phyloP scores from a whole-genome alignment of 2,797 vertebrate species.

The Steatocranus sp. region DNA sequence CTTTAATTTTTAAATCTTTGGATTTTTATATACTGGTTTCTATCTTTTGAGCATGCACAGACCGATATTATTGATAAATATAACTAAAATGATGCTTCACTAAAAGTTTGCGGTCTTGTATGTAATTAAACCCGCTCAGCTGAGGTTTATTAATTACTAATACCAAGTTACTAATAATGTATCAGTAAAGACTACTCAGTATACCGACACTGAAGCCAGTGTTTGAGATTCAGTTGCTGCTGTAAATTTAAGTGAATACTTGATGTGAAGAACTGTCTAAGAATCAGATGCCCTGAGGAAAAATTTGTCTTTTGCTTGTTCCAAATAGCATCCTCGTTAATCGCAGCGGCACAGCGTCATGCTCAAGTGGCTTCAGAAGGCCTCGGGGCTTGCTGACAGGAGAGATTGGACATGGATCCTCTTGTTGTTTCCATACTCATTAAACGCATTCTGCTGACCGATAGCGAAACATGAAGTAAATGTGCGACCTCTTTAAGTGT shows the following conservation, averaged over 20 bases:
- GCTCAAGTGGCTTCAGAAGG: conserved; percentile 13
- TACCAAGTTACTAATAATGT: background rate
- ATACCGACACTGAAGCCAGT: background rate
- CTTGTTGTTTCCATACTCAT: conserved; percentile 31
- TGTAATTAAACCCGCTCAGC: background rate
- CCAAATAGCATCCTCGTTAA: background rate
- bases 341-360: background rate
- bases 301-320: background rate
- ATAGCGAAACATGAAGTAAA: conserved; percentile 23
- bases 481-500: background rate
- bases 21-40: background rate
- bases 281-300: background rate
- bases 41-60: background rate
- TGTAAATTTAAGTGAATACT: background rate
- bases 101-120: background rate
- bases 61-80: background rate
- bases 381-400: conserved; percentile 17
- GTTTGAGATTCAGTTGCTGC: background rate
- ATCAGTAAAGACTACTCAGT: background rate
- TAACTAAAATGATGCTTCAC: background rate
- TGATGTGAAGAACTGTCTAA: background rate
- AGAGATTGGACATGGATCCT: conserved; percentile 13
- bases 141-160: background rate
- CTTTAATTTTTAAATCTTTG: background rate
- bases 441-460: conserved; percentile 40